Base-by-base conservation (phyloP, 37 sponge, comb jelly and placozoan genomes). In the Beroe ovata region DNA sequence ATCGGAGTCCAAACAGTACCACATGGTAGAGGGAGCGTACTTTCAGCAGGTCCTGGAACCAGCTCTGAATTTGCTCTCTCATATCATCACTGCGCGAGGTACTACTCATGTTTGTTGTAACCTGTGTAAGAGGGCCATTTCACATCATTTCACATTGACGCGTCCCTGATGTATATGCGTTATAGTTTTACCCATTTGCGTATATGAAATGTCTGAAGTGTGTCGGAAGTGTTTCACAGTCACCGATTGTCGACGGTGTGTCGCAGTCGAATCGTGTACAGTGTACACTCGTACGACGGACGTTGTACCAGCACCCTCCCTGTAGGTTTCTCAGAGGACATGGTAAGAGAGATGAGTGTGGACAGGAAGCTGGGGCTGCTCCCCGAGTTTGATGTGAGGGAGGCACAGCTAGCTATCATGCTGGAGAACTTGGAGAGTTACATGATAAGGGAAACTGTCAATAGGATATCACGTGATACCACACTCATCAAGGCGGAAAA, bases 1-100 rank as follows among this genome's bases (percentile, higher is more conserved):
- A 6, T 42, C 84, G 4, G 84, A 77, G 21, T 77, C 84, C 3
- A 77, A 77, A 25, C 84, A 77, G 42, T 77, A 77, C 84, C 84
- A 77, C 84, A 42, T 40, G 33, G 84, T 77, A 23, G 54, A 77
- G 54, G 36, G 20, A 3, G 84, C 84, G 8, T 77, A 77, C 54
- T 35, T 42, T 16, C 84, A 77, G 41, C 84, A 77, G 84, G 84
- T 77, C 54, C 84, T 77, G n/a, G 84, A 77, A 77, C 84, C 84
- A 8, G 41, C 84, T 19, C 84, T 77, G 54, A 77, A 77, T 54
- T 54, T 77, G 4, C 47, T 77, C 42, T 26, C 84, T 4, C 84
- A 77, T 42, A 36, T 77, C 41, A 77, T 42, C 41, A 40, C 8
- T 11, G n/a, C 54, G 11, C 16, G 41, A 39, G 84, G 84, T 77